phyloP scores from a whole-genome alignment of 37 sponge, comb jelly and placozoan genomes.

The Tethya wilhelma region DNA sequence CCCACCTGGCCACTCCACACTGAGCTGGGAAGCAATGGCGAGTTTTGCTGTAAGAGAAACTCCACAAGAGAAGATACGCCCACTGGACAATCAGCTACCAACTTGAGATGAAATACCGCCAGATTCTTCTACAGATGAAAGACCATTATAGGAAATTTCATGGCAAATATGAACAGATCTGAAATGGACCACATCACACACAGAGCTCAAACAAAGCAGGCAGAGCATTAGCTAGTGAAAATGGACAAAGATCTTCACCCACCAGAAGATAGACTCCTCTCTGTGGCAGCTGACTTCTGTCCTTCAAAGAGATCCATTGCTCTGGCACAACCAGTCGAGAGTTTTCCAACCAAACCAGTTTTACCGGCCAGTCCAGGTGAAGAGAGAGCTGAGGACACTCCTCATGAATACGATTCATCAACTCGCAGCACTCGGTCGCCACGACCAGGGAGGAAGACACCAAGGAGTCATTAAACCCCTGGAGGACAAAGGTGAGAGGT shows the following conservation, averaged over 20 bases:
- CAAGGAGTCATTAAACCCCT: not conserved
- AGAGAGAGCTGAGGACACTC: not conserved
- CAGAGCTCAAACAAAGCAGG: too few species aligned
- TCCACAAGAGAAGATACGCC: constrained; percentile 3
- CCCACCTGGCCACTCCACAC: constrained; percentile 24
- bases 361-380: not conserved
- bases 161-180: too few species aligned
- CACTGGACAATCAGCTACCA: too few species aligned
- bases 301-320: too few species aligned
- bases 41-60: not conserved
- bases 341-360: not conserved
- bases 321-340: not conserved
- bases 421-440: not conserved
- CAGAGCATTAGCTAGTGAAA: too few species aligned
- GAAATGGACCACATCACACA: too few species aligned
- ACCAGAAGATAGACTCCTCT: too few species aligned
- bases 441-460: not conserved
- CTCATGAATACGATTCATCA: not conserved
- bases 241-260: too few species aligned
- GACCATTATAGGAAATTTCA: too few species aligned
- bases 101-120: too few species aligned
- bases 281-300: too few species aligned
- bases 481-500: not conserved
- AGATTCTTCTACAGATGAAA: too few species aligned
- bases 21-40: not conserved